These are phyloP conservation scores for Periophthalmus magnuspinnatus DNA, from an alignment of 2,797 vertebrate species.

Conservation along the genomic window DNA sequence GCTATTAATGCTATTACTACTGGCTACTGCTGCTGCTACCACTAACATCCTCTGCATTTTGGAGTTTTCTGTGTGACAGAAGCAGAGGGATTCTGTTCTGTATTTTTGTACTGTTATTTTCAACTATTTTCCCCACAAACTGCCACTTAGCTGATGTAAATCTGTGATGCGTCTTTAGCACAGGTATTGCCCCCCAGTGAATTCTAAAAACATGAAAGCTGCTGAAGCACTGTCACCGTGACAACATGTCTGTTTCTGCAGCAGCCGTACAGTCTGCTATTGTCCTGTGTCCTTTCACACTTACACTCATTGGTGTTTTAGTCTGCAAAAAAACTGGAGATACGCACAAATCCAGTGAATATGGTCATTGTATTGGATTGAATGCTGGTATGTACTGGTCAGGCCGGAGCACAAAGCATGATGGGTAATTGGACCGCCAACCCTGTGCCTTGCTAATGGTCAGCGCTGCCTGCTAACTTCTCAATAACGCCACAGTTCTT, in stretches of 20 bases:
- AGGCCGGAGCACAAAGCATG: background rate
- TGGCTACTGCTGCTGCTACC: too few relatives aligned
- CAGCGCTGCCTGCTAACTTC: constrained; percentile 22
- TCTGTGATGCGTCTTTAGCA: too few relatives aligned
- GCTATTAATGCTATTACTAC: too few relatives aligned
- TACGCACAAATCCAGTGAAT: constrained; percentile 50
- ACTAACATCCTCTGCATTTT: too few relatives aligned
- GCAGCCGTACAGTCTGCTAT: constrained; percentile 48
- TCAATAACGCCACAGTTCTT: constrained; percentile 34
- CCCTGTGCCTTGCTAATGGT: constrained; percentile 17
- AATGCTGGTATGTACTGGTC: constrained; percentile 61
- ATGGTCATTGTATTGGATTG: constrained; percentile 62
- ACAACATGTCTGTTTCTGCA: background rate
- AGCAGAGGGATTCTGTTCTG: too few relatives aligned
- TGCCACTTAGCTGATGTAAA: too few relatives aligned
- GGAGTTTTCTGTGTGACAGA: too few relatives aligned
- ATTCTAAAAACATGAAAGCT: too few relatives aligned
- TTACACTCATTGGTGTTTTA: constrained; percentile 43
- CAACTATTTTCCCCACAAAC: too few relatives aligned
- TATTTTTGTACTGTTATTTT: too few relatives aligned
- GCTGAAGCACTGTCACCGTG: too few relatives aligned
- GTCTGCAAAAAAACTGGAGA: constrained; percentile 17
- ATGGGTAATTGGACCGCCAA: constrained; percentile 60
- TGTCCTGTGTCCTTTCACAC: constrained; percentile 46
- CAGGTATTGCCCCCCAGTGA: too few relatives aligned